Conservation (phyloP, 2,888 invertebrate genomes). For the Trichogramma evanescens region DNA sequence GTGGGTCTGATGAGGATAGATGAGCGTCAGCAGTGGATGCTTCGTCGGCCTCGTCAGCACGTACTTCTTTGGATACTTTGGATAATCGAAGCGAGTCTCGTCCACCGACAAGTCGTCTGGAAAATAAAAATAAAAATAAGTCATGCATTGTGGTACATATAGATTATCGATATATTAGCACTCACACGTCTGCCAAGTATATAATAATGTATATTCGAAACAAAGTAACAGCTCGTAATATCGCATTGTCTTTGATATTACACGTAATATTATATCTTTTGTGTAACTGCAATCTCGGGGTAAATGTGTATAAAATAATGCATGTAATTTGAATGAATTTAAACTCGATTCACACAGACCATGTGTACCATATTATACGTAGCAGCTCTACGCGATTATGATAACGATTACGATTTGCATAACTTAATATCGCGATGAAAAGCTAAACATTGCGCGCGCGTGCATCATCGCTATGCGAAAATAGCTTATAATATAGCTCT, state of each 20-base stretch:
- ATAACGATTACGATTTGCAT: background rate
- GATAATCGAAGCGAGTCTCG: conserved; percentile 2
- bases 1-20: conserved; percentile 1
- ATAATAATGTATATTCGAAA: background rate
- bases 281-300: background rate
- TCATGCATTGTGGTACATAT: background rate
- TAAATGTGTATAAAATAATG: no score
- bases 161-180: background rate
- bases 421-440: background rate
- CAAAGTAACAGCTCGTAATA: background rate
- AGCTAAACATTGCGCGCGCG: background rate
- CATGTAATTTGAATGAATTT: no score
- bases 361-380: no score
- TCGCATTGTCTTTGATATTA: no score
- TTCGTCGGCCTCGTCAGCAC: background rate
- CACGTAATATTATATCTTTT: no score
- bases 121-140: background rate
- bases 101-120: conserved; percentile 4
- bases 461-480: background rate
- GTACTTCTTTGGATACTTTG: background rate
- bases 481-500: background rate
- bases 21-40: conserved; percentile 4
- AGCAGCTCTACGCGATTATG: background rate
- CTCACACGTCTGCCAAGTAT: background rate
- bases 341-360: no score